Evolutionary conservation across 2,888 invertebrate species (phyloP), one percentile per base, ranked within the genome.

Genomic region (Copidosoma aretas): DNA sequence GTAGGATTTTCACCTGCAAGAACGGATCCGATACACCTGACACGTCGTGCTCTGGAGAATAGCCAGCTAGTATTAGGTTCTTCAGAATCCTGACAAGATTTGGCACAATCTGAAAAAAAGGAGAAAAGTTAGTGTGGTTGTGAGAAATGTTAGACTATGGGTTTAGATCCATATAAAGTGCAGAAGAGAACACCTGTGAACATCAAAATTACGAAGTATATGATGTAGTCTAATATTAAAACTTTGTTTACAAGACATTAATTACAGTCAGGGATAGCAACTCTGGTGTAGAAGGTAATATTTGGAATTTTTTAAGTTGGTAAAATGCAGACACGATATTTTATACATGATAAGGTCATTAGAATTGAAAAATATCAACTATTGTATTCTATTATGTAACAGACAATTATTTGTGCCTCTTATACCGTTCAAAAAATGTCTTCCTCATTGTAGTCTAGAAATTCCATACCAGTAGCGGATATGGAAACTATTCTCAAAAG

Each of bases 21-120:
- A 99, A 99, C 58, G 99, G 99, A 87, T 99, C 99, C 76, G 97
- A 98, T 56, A 99, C 97, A 25, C 99, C 99, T 73, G 97, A 97
- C 57, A 99, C 99, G 85, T 99, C 99, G 84, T 99, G 99, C 83
- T 99, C 99, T 15, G 99, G 99, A 41, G 98, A 99, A 86, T 99
- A 99, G 32, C 99, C 99, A 65, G 98, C 97, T 86, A 98, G 88
- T 77, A 99, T 97, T 75, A 99, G 88, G 85, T 98, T 99, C 87
- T 99, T 99, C 84, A 99, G 86, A 84, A 98, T 98, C 80, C 98
- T 90, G 79, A 99, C 99, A 85, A 99, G 87, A 85, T 98, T 98
- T 70, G 98, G 98, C 77, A 99, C 98, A 85, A 98, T 93, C 98
- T 98, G 88, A 67, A 88, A 88, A 79, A 70, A 71, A 59, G 43